Conservation (phyloP, 2,888 invertebrate genomes). For the Coelopa pilipes region DNA sequence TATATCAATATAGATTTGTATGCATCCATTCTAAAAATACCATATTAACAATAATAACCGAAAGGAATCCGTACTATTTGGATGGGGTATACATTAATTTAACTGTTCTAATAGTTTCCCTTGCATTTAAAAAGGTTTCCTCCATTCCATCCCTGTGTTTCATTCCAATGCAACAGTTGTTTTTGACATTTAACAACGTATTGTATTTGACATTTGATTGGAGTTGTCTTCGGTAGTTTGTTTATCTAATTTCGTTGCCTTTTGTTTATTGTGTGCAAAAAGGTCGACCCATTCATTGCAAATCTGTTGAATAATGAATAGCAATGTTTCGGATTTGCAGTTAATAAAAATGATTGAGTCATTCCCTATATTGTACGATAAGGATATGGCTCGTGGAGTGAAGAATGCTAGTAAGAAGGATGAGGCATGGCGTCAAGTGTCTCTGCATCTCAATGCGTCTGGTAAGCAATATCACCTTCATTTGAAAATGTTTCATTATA, state of each 20-base stretch:
- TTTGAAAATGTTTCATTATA: neutral
- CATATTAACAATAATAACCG: too few species aligned
- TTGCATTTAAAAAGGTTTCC: too few species aligned
- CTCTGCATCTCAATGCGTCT: constrained; percentile 54
- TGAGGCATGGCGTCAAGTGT: constrained; percentile 56
- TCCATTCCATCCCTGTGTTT: neutral
- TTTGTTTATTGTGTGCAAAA: too few species aligned
- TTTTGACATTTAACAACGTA: neutral
- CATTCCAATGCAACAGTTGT: neutral
- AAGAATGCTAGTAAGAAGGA: constrained; percentile 56
- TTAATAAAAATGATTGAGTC: constrained; percentile 53
- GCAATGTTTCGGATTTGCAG: constrained; percentile 52
- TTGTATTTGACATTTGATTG: neutral
- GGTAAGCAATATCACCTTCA: constrained; percentile 19
- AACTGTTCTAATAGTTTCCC: too few species aligned
- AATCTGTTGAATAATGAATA: neutral
- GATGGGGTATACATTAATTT: too few species aligned
- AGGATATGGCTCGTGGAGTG: constrained; percentile 52
- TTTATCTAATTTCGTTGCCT: too few species aligned
- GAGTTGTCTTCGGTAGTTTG: too few species aligned
- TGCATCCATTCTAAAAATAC: too few species aligned
- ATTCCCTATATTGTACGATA: constrained; percentile 59
- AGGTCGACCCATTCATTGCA: too few species aligned
- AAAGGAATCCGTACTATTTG: too few species aligned
- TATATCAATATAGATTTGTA: too few species aligned